Conservation (phyloP, 1,140 invertebrate species). For the Cherax quadricarinatus region DNA sequence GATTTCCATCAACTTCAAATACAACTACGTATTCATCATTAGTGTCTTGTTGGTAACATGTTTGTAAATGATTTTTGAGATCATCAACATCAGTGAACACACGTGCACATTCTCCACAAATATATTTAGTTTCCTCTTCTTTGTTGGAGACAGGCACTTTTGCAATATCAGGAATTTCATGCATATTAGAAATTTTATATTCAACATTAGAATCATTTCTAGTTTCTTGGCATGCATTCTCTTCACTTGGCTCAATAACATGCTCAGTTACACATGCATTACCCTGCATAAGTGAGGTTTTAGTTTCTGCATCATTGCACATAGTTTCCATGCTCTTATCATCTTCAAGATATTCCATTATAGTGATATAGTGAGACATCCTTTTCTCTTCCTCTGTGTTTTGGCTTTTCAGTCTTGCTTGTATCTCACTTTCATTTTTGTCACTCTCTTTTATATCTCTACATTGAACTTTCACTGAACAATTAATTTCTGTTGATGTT, state of each 20-base stretch:
- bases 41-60: conserved; percentile 53
- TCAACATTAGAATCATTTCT: neutral
- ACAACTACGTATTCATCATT: conserved; percentile 62
- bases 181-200: neutral
- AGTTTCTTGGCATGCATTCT: neutral
- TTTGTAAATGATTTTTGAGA: conserved; percentile 47
- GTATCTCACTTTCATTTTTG: neutral
- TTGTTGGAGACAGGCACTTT: neutral
- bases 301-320: neutral
- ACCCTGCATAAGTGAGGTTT: neutral
- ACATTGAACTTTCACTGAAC: neutral
- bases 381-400: neutral
- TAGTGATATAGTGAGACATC: neutral
- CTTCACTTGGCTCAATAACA: neutral
- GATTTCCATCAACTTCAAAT: conserved; percentile 54
- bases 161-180: neutral
- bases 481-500: neutral
- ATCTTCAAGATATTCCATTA: neutral
- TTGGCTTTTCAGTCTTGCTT: neutral
- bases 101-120: conserved; percentile 48
- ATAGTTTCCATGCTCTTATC: neutral
- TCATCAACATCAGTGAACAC: conserved; percentile 52
- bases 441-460: neutral
- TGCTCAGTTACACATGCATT: neutral
- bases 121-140: conserved; percentile 52